Conservation (phyloP, 2,888 invertebrate species). For the Drosophila percnosoma region DNA sequence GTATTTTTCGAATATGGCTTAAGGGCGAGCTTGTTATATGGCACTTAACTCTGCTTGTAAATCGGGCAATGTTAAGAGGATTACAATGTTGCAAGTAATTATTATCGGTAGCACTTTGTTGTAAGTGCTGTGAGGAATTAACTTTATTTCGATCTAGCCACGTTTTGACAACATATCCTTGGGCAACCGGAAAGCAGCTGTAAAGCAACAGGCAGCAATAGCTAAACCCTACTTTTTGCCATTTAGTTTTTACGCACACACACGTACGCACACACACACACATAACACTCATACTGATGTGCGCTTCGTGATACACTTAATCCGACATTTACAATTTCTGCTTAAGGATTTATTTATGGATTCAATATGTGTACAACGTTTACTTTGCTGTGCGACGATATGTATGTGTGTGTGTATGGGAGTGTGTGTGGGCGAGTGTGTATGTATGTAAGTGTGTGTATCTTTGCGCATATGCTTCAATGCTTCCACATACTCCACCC, state of each 20-base stretch:
- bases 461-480: conserved; percentile 61
- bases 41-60: conserved; percentile 72
- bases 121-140: conserved; percentile 68
- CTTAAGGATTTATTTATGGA: conserved; percentile 80
- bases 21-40: conserved; percentile 6
- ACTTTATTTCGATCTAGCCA: conserved; percentile 78
- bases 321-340: conserved; percentile 82
- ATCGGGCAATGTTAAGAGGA: conserved; percentile 74
- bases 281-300: conserved; percentile 16
- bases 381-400: conserved; percentile 45
- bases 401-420: conserved; percentile 5
- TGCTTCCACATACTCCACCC: conserved; percentile 36
- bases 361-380: conserved; percentile 73
- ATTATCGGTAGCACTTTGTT: conserved; percentile 62
- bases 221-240: conserved; percentile 53
- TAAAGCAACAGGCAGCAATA: conserved; percentile 28
- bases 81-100: conserved; percentile 80
- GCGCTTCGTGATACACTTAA: conserved; percentile 70
- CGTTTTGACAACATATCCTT: conserved; percentile 56
- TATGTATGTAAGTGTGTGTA: conserved; percentile 23
- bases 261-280: conserved; percentile 19
- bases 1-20: neutral
- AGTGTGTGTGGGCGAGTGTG: conserved; percentile 10
- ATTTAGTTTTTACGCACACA: conserved; percentile 68
- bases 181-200: conserved; percentile 10